Evolutionary conservation across 2,888 invertebrate species (phyloP).

Genomic region (Ophioninae sp.): DNA sequence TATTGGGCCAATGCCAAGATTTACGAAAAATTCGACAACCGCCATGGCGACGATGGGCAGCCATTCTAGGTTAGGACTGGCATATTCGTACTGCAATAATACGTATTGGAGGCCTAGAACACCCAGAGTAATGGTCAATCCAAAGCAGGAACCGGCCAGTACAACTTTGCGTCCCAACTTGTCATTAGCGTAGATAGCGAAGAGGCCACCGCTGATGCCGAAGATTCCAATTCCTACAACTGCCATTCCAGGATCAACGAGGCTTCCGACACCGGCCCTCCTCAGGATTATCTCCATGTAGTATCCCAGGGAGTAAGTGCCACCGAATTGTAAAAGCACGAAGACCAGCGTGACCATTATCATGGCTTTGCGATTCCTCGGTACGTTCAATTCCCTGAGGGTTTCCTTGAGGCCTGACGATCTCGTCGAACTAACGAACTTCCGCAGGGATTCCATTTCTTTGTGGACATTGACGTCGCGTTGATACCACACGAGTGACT

Average conservation of each 20-base stretch:
- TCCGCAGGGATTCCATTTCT: constrained; percentile 65
- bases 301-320: constrained; percentile 69
- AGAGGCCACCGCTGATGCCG: constrained; percentile 51
- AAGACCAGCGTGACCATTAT: constrained; percentile 69
- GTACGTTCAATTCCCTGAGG: constrained; percentile 61
- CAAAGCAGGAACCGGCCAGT: constrained; percentile 59
- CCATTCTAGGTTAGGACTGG: constrained; percentile 67
- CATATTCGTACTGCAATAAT: constrained; percentile 67
- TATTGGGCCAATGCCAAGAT: constrained; percentile 69
- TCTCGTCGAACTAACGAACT: constrained; percentile 59
- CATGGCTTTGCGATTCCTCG: constrained; percentile 68
- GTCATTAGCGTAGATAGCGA: constrained; percentile 70
- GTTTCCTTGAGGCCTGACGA: constrained; percentile 39
- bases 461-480: constrained; percentile 59
- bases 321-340: constrained; percentile 73
- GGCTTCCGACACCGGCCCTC: constrained; percentile 59
- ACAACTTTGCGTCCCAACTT: constrained; percentile 73
- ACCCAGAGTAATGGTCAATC: constrained; percentile 38
- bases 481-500: constrained; percentile 69
- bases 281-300: constrained; percentile 73
- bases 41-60: constrained; percentile 66
- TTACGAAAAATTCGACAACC: constrained; percentile 64
- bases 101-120: constrained; percentile 62
- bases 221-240: constrained; percentile 51
- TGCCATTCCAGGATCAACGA: constrained; percentile 64